Base-by-base conservation (phyloP, 2,797 vertebrate species). In the Pseudotriccus pelzelni region DNA sequence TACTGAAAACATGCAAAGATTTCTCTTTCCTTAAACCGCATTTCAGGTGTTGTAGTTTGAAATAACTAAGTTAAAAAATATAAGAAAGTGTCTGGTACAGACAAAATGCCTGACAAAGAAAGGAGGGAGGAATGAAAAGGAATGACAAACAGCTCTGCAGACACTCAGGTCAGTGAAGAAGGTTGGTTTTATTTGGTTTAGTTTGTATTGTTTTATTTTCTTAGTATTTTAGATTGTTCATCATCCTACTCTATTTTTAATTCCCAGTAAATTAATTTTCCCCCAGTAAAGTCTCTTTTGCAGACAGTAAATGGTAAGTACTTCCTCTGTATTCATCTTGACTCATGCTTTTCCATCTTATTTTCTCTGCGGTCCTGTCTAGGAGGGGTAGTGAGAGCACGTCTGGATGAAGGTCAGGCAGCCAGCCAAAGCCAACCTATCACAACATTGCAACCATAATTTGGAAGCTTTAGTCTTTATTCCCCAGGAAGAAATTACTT, bases 301-400 rank as follows among this genome's bases (percentile, higher is more conserved):
- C 12, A 27, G n/a, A 44, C 25, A 36, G 10, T 46, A 81, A 27
- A 13, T 24, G 7, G 5, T 66, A 52, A 63, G 25, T 75, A 41
- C 70, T 24, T 30, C 47, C 39, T 32, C 23, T 74, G 27, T 67
- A 41, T 73, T 59, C 8, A 11, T 64, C 9, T 23, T 14, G 36
- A 62, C 60, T 21, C 12, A 12, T 13, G 2, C 9, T 52, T 84
- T 63, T 49, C n/a, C 25, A 17, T n/a, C 15, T 76, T 60, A 47
- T 70, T 76, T 81, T 84, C 44, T n/a, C 21, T 3, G 6, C 5
- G 1, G 2, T 34, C 10, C 18, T 56, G 9, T 22, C 0, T 2
- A 77, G 47, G 21, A 59, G 1, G 3, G 18, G 18, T 58, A 55
- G 14, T 32, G 27, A n/a, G 12, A 59, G 22, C 18, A 30, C 8